phyloP scores from a whole-genome alignment of 92 coral and sea anemone species.

The Porites divaricata region DNA sequence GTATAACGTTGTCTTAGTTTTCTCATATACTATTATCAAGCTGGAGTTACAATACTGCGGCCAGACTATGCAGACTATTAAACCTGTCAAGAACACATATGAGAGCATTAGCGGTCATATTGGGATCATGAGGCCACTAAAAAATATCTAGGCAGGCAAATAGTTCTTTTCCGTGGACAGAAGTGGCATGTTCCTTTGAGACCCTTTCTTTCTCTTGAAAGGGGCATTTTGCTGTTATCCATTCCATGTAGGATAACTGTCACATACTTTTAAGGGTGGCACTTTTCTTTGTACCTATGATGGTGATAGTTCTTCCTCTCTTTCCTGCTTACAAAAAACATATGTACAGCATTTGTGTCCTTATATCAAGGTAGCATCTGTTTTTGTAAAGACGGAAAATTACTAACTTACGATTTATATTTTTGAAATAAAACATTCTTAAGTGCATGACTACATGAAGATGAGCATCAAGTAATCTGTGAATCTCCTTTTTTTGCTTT shows the following conservation, averaged over 20 bases:
- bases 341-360: too few species aligned
- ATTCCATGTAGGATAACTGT: conserved; percentile 25
- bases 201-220: conserved; percentile 20
- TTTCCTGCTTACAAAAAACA: background rate
- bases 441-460: conserved; percentile 33
- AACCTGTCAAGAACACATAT: conserved; percentile 31
- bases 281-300: conserved; percentile 30
- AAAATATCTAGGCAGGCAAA: conserved; percentile 45
- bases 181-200: conserved; percentile 14
- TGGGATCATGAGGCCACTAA: conserved; percentile 73
- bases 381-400: too few species aligned
- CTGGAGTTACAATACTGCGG: conserved; percentile 66
- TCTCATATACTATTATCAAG: conserved; percentile 60
- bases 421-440: background rate
- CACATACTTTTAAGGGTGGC: conserved; percentile 22
- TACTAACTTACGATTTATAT: too few species aligned
- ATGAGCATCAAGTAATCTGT: conserved; percentile 20
- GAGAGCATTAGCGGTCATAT: conserved; percentile 52
- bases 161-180: conserved; percentile 33
- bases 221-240: conserved; percentile 25
- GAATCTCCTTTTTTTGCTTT: background rate
- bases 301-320: conserved; percentile 26
- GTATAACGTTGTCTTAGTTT: conserved; percentile 51
- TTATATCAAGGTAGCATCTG: too few species aligned
- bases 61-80: conserved; percentile 40